These are phyloP conservation scores for Cerastoderma edule DNA, from an alignment of 2,888 invertebrate species.

Conservation along the genomic window DNA sequence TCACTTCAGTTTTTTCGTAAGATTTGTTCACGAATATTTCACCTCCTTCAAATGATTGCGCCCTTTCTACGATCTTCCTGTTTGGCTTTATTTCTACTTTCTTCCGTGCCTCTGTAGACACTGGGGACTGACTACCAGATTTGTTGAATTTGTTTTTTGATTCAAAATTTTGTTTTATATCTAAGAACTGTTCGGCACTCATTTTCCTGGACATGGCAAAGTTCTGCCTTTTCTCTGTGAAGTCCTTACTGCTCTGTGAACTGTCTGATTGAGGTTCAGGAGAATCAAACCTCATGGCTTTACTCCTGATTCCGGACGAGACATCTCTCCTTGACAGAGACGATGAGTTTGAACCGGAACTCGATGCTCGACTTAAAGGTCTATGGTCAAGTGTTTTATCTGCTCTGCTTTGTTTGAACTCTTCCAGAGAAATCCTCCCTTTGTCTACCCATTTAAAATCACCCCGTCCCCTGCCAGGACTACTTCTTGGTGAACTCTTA, in stretches of 20 bases:
- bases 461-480: slow-evolving; percentile 38
- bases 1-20: slow-evolving; percentile 39
- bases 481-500: slow-evolving; percentile 17
- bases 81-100: slow-evolving; percentile 39
- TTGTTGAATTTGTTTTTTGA: slow-evolving; percentile 21
- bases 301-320: slow-evolving; percentile 15
- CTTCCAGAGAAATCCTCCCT: slow-evolving; percentile 47
- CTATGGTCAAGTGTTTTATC: slow-evolving; percentile 21
- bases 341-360: slow-evolving; percentile 54
- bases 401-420: slow-evolving; percentile 32
- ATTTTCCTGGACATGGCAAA: slow-evolving; percentile 45
- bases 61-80: slow-evolving; percentile 46
- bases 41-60: slow-evolving; percentile 56
- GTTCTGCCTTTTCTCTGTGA: slow-evolving; percentile 25
- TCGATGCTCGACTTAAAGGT: slow-evolving; percentile 50
- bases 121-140: slow-evolving; percentile 19
- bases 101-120: slow-evolving; percentile 20
- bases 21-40: slow-evolving; percentile 40
- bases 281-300: slow-evolving; percentile 35
- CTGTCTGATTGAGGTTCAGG: slow-evolving; percentile 33
- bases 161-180: slow-evolving; percentile 62
- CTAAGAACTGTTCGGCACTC: slow-evolving; percentile 49
- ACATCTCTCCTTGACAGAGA: slow-evolving; percentile 33
- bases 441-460: slow-evolving; percentile 46
- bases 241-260: slow-evolving; percentile 8